phyloP scores from a whole-genome alignment of 2,113 vertebrate genomes.

The Rhadina sibilatrix region DNA sequence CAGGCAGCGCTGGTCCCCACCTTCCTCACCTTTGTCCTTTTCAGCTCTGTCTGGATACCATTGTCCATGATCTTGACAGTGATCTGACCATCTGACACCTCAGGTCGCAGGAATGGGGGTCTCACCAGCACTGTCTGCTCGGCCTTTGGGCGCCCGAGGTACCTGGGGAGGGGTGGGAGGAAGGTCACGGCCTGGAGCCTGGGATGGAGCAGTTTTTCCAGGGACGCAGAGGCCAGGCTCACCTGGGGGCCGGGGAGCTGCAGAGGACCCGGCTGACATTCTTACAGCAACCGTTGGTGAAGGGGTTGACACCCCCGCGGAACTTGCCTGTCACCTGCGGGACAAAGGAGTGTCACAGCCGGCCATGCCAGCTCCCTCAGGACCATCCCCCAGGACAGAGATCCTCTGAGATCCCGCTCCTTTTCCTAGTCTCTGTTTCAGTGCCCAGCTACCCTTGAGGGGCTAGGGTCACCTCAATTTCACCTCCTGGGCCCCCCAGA shows the following conservation, averaged over 20 bases:
- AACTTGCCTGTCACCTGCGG: slow-evolving; percentile 95
- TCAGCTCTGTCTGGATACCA: slow-evolving; percentile 90
- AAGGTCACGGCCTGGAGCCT: accelerated
- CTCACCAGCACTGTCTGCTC: slow-evolving; percentile 82
- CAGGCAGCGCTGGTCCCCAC: neutral
- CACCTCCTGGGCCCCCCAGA: neutral
- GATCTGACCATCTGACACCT: slow-evolving; percentile 81
- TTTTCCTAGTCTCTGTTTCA: neutral
- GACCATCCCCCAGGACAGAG: neutral
- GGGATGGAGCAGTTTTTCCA: accelerated
- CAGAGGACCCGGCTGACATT: slow-evolving; percentile 93
- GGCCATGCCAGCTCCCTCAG: neutral
- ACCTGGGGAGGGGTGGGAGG: slow-evolving; percentile 63
- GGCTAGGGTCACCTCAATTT: too few species aligned
- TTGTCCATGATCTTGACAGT: slow-evolving; percentile 92
- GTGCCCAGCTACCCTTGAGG: accelerated
- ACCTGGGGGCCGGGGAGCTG: slow-evolving; percentile 94
- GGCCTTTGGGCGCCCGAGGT: slow-evolving; percentile 83
- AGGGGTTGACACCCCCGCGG: slow-evolving; percentile 93
- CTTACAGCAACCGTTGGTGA: slow-evolving; percentile 91
- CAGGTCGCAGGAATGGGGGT: slow-evolving; percentile 88
- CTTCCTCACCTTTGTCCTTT: slow-evolving; percentile 85
- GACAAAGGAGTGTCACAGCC: neutral
- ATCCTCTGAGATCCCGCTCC: neutral
- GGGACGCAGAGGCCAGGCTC: neutral